Base-by-base conservation (phyloP, 2,797 vertebrate genomes). In the Sebastes vulpes region DNA sequence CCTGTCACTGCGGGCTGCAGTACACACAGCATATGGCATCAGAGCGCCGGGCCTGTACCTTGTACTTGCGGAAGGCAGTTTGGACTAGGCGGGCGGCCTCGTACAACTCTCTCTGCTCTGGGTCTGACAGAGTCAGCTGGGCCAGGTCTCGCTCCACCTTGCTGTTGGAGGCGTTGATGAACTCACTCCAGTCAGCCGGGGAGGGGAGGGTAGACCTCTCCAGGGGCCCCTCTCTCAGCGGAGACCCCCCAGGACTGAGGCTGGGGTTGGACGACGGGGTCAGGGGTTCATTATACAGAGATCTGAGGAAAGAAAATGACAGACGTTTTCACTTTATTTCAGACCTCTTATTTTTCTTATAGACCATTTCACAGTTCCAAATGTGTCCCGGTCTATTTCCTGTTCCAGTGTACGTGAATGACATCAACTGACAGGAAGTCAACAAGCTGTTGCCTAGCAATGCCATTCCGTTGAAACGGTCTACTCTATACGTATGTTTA, bases 21-120 rank as follows among this genome's bases (percentile, higher is more conserved):
- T 4, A 66, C 81, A 82, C 60, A 80, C 84, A 86, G 83, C 87
- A 72, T 76, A 65, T 65, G 80, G 64, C 87, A 75, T 84, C 91
- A 64, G 72, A 88, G 86, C 54, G 59, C 87, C 85, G 29, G 86
- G 89, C 86, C 91, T 96, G 52, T 96, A 99, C 99, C 98, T 99
- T 99, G 91, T 99, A 99, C 93, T 99, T 99, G 95, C 98, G 97
- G 97, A 99, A 99, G 93, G 98, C 98, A 50, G 97, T 99, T 97
- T 99, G 99, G 95, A 99, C 98, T 56, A 99, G 97, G 85, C 97
- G 97, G 92, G 99, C 98, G 2, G 99, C 99, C 92, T 99, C 98
- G 7, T 99, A 99, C 83, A 99, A 97, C 89, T 99, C 99, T 91
- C 98, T 96, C 95, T 99, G 99, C 87, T 99, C 99, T 1, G 98